A percentile compares a stretch with the other conserved stretches of the same genome.
These are phyloP conservation scores for Microchrysa polita DNA, from an alignment of 2,888 invertebrate species.

Conservation along the genomic window DNA sequence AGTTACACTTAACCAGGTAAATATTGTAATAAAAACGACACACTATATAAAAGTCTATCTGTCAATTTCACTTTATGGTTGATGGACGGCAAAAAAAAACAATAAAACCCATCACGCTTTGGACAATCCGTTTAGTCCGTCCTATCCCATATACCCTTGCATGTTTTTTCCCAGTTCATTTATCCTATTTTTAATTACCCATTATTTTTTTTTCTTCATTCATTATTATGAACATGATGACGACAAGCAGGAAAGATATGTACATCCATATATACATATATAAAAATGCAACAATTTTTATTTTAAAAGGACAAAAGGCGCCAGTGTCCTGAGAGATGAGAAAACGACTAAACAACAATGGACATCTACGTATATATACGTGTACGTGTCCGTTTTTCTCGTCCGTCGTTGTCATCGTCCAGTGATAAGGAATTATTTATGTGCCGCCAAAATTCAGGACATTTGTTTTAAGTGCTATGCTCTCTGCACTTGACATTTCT, in stretches of 20 bases:
- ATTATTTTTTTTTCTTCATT: conserved; percentile 31
- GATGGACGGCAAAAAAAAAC: no score
- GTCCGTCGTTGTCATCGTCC: conserved; percentile 44
- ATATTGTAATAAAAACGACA: no score
- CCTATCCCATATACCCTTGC: no score
- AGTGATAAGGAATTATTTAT: conserved; percentile 51
- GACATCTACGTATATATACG: background rate
- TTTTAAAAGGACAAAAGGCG: conserved; percentile 43
- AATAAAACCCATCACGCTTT: no score
- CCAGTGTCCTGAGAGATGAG: conserved; percentile 39
- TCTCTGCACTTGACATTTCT: conserved; percentile 39
- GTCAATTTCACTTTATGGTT: no score
- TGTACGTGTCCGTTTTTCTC: conserved; percentile 37
- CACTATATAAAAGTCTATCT: no score
- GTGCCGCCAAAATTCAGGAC: conserved; percentile 50
- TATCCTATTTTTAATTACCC: conserved; percentile 42
- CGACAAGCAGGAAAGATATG: conserved; percentile 48
- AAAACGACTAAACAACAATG: conserved; percentile 26
- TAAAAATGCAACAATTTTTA: conserved; percentile 48
- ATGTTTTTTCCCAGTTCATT: no score
- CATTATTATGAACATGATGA: conserved; percentile 33
- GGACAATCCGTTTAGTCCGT: no score
- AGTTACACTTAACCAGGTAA: no score
- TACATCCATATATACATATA: no score
- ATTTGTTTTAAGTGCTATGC: conserved; percentile 42